phyloP scores from a whole-genome alignment of 2,888 invertebrate genomes.

The Caenorhabditis sulstoni region DNA sequence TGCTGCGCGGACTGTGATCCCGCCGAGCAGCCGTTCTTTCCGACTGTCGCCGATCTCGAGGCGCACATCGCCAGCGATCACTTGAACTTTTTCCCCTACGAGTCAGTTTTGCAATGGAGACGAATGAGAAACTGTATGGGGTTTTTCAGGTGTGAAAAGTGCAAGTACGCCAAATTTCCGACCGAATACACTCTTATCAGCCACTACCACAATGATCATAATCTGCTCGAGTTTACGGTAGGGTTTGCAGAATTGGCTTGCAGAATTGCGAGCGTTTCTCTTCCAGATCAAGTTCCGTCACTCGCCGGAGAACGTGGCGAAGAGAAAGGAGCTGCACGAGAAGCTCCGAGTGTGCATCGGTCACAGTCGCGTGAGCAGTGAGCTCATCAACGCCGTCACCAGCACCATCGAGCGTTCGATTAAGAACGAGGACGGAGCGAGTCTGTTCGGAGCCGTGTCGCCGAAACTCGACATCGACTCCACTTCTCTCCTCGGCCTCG shows the following conservation, averaged over 20 bases:
- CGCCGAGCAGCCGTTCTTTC: slow-evolving; percentile 20
- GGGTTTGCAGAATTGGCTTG: no score
- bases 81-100: slow-evolving; percentile 60
- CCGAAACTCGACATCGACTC: no score
- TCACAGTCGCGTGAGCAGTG: neutral
- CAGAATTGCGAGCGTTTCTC: no score
- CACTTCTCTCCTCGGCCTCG: neutral
- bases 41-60: slow-evolving; percentile 53
- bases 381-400: slow-evolving; percentile 17
- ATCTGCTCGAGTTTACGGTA: slow-evolving; percentile 67
- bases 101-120: slow-evolving; percentile 49
- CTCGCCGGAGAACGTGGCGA: slow-evolving; percentile 33
- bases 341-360: slow-evolving; percentile 21
- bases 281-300: slow-evolving; percentile 59
- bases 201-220: slow-evolving; percentile 68
- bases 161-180: slow-evolving; percentile 73
- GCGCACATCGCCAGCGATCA: slow-evolving; percentile 63
- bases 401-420: slow-evolving; percentile 31
- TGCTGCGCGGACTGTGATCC: slow-evolving; percentile 42
- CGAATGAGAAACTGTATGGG: no score
- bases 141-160: slow-evolving; percentile 71
- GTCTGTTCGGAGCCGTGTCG: no score
- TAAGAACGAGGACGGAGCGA: slow-evolving; percentile 19
- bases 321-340: slow-evolving; percentile 30
- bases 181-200: slow-evolving; percentile 69